Percentiles rank a stretch among this genome's conserved stretches.
Evolutionary conservation across 2,113 vertebrate species (phyloP).

Genomic region (Macrotis lagotis): DNA sequence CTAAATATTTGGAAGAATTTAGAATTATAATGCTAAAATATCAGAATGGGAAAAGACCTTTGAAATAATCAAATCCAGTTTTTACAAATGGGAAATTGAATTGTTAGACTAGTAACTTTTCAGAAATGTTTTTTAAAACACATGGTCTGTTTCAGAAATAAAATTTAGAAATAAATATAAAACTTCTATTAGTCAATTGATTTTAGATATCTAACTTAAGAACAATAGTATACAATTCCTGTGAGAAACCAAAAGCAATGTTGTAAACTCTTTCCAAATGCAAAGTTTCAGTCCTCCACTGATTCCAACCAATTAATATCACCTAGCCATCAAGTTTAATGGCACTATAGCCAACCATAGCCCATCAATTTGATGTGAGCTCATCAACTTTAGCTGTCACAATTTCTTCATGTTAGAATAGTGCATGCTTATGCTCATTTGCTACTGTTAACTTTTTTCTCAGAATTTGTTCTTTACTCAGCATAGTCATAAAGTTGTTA

Average conservation of each 20-base stretch:
- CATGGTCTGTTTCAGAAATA: too few species aligned
- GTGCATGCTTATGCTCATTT: background rate
- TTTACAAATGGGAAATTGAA: background rate
- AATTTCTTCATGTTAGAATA: background rate
- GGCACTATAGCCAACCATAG: background rate
- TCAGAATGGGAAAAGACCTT: background rate
- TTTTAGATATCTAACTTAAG: background rate
- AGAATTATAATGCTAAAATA: background rate
- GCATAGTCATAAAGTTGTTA: background rate
- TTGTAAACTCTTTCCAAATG: background rate
- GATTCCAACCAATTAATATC: background rate
- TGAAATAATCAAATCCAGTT: background rate
- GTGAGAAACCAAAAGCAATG: background rate
- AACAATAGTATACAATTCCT: background rate
- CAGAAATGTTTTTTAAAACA: background rate
- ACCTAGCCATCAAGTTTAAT: background rate
- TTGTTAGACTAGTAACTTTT: background rate
- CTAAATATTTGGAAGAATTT: background rate
- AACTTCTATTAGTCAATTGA: background rate
- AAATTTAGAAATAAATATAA: background rate
- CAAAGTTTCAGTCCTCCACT: background rate
- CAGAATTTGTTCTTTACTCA: background rate
- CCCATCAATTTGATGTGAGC: background rate
- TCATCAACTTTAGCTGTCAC: background rate
- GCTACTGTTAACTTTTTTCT: background rate